Evolutionary conservation across 2,888 invertebrate genomes (phyloP).

Genomic region (Temnothorax unifasciatus): DNA sequence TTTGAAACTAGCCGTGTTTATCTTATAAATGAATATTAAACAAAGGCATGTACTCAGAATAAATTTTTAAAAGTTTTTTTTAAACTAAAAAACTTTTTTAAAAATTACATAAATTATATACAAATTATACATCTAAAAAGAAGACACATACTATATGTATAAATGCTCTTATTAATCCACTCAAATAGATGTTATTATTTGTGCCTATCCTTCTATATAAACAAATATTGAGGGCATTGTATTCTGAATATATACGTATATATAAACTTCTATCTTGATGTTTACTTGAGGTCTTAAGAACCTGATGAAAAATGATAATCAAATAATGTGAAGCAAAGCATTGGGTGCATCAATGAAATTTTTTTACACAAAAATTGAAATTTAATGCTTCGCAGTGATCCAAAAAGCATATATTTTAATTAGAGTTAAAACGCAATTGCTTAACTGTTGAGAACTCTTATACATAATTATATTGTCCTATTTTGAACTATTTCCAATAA

Average conservation of each 20-base stretch:
- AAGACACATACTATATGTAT: background rate
- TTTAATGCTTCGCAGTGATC: background rate
- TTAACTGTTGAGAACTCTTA: background rate
- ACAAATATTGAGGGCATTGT: background rate
- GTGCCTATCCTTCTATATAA: constrained; percentile 32
- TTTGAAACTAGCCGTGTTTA: background rate
- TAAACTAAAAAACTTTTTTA: background rate
- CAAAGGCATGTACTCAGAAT: background rate
- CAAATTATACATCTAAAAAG: background rate
- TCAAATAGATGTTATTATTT: constrained; percentile 25
- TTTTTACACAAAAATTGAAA: constrained; percentile 5
- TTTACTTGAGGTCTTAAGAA: constrained; percentile 11
- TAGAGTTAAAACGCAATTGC: constrained; percentile 5
- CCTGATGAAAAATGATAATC: constrained; percentile 13
- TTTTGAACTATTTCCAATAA: constrained; percentile 1
- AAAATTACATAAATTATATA: background rate
- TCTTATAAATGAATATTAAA: constrained; percentile 11
- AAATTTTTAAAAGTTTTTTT: constrained; percentile 4
- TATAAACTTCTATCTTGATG: constrained; percentile 24
- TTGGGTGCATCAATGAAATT: constrained; percentile 29
- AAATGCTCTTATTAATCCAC: constrained; percentile 18
- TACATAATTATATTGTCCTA: background rate
- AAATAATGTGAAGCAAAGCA: constrained; percentile 1
- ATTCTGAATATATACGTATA: background rate
- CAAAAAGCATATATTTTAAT: background rate